Evolutionary conservation across 1,140 invertebrate species (phyloP).

Genomic region (Pararge aegeria): DNA sequence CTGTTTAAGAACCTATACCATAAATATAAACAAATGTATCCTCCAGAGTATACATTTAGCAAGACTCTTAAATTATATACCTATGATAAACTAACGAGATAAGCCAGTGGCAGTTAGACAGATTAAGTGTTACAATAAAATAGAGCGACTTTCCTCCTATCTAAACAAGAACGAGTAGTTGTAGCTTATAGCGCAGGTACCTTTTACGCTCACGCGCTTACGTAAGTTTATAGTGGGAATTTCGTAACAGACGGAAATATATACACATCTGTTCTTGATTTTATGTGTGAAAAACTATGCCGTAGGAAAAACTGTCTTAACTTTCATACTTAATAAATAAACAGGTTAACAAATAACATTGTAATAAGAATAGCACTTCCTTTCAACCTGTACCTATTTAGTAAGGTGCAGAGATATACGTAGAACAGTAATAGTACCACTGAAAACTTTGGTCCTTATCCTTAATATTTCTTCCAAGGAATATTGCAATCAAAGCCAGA

Average conservation of each 20-base stretch:
- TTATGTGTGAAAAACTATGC: background rate
- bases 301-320: background rate
- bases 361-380: too few species aligned
- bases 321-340: background rate
- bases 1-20: too few species aligned
- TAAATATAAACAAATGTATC: too few species aligned
- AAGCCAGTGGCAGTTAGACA: background rate
- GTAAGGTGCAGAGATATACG: too few species aligned
- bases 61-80: too few species aligned
- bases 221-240: conserved; percentile 12
- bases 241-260: conserved; percentile 16
- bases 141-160: background rate
- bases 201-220: conserved; percentile 15
- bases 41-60: too few species aligned
- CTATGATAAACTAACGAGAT: background rate
- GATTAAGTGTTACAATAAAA: background rate
- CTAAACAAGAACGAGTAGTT: conserved; percentile 14
- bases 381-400: too few species aligned
- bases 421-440: too few species aligned
- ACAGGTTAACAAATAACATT: too few species aligned
- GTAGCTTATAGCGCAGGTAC: background rate
- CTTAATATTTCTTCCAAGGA: too few species aligned
- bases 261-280: background rate
- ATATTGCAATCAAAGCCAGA: too few species aligned
- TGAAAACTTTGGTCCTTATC: too few species aligned